These are phyloP conservation scores for Morpho deidamia DNA, from an alignment of 2,888 invertebrate genomes.

Conservation along the genomic window DNA sequence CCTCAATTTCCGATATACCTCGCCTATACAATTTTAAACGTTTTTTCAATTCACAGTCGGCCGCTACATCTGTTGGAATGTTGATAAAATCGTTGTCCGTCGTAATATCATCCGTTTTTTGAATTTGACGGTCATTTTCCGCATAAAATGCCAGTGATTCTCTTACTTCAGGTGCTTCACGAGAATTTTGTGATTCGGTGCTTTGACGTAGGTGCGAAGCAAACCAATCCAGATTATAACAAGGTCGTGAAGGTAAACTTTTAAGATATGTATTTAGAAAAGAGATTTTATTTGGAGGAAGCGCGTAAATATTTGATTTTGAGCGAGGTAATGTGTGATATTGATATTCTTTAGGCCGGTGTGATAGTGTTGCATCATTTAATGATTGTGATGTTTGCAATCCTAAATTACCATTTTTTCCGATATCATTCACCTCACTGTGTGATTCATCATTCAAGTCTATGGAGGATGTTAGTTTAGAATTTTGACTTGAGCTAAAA, in stretches of 20 bases:
- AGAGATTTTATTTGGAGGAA: constrained; percentile 66
- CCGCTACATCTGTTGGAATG: constrained; percentile 60
- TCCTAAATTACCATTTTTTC: constrained; percentile 32
- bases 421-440: constrained; percentile 22
- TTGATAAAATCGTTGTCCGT: constrained; percentile 64
- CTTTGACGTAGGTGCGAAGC: constrained; percentile 49
- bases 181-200: constrained; percentile 43
- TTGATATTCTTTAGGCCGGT: constrained; percentile 34
- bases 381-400: constrained; percentile 67
- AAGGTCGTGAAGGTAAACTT: constrained; percentile 63
- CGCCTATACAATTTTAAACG: constrained; percentile 72
- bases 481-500: constrained; percentile 25
- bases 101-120: constrained; percentile 42
- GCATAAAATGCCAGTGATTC: constrained; percentile 40
- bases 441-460: constrained; percentile 39
- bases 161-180: constrained; percentile 32
- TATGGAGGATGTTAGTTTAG: constrained; percentile 37
- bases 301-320: constrained; percentile 59
- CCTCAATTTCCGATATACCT: constrained; percentile 65
- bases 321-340: constrained; percentile 49
- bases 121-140: constrained; percentile 36
- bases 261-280: constrained; percentile 74
- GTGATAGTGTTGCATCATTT: constrained; percentile 45
- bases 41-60: constrained; percentile 67
- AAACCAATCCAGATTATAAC: constrained; percentile 66